Conservation (phyloP, 2,113 vertebrate species). For the Nansenia antarctica region DNA sequence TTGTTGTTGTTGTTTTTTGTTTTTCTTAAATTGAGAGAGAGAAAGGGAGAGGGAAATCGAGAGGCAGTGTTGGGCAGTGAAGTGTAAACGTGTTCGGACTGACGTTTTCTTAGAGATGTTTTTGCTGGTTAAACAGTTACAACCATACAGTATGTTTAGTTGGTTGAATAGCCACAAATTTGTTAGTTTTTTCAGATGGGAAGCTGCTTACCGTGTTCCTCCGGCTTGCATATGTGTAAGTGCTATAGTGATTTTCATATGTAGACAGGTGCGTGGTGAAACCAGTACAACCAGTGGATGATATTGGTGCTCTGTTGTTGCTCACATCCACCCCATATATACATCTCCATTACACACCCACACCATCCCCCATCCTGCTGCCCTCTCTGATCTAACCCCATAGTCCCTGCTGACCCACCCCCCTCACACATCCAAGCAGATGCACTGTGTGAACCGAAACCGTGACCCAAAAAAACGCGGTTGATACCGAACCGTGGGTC, state of each 20-base stretch:
- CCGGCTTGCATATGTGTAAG: neutral
- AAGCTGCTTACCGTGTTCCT: neutral
- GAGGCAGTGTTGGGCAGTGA: slow-evolving; percentile 5
- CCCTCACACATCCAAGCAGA: neutral
- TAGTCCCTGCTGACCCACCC: slow-evolving; percentile 49
- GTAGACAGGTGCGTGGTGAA: slow-evolving; percentile 16
- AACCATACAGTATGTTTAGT: neutral
- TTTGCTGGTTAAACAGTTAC: neutral
- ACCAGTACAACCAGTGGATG: neutral
- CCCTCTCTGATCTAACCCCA: no score
- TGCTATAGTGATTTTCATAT: neutral
- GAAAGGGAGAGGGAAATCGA: slow-evolving; percentile 7
- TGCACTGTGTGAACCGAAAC: no score
- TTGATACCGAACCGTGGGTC: no score
- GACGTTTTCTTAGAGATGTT: slow-evolving; percentile 1
- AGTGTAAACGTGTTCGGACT: slow-evolving; percentile 27
- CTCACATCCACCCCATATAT: neutral
- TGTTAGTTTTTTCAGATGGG: no score
- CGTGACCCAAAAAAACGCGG: no score
- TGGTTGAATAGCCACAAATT: no score
- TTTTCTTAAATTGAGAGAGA: neutral
- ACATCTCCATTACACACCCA: slow-evolving; percentile 20
- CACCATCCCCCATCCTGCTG: slow-evolving; percentile 57
- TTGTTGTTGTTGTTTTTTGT: no score
- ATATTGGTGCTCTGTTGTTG: slow-evolving; percentile 5